Conservation (phyloP, 2,797 vertebrate genomes). For the Tachyglossus aculeatus region DNA sequence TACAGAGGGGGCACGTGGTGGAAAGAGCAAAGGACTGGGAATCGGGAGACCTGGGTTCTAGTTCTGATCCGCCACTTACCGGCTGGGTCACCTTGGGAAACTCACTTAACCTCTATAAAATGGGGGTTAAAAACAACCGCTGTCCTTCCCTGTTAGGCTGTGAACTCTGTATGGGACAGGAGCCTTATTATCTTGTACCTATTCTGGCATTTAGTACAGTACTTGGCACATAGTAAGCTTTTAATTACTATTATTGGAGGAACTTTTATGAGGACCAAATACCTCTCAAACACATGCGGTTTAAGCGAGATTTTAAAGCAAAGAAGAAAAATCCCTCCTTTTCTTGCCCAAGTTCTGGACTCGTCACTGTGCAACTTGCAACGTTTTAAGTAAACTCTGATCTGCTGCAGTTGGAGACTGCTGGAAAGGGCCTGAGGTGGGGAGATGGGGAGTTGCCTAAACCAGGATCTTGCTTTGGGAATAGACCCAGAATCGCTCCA, state of each 20-base stretch:
- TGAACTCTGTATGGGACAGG: neutral
- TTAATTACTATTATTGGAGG: neutral
- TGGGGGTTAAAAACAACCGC: too few species aligned
- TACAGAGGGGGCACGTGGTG: too few species aligned
- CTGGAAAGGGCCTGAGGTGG: neutral
- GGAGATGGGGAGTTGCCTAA: neutral
- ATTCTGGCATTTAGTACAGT: neutral
- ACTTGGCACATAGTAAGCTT: neutral
- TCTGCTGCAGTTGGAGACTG: neutral
- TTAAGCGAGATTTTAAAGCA: neutral
- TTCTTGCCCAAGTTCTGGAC: constrained; percentile 50
- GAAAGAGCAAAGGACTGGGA: neutral
- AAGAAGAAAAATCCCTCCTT: constrained; percentile 28
- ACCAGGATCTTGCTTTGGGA: neutral
- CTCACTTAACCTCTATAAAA: neutral
- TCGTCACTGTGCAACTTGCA: neutral
- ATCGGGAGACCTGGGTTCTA: neutral
- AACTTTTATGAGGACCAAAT: neutral
- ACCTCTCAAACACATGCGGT: neutral
- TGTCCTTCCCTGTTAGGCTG: too few species aligned
- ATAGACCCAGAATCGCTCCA: too few species aligned
- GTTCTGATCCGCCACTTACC: neutral
- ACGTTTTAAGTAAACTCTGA: neutral
- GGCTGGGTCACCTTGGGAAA: neutral
- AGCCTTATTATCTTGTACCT: neutral